Percentiles rank a stretch among this genome's conserved stretches.
These are phyloP conservation scores for Telmatochromis sp. DNA, from an alignment of 2,113 vertebrate genomes.

Conservation along the genomic window DNA sequence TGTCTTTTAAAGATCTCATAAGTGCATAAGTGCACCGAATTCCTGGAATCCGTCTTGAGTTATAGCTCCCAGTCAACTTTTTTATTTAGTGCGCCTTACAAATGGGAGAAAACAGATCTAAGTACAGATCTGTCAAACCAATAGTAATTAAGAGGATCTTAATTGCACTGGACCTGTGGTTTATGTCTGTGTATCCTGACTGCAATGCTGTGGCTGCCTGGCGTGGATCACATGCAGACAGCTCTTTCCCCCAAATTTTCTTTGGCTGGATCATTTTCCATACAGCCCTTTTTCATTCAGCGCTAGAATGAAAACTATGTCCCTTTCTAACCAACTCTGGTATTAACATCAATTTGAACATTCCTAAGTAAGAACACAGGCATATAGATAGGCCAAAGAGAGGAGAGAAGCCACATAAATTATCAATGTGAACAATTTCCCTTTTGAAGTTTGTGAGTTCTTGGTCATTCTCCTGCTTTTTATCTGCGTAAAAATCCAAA, in stretches of 20 bases:
- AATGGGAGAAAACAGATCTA: conserved; percentile 16
- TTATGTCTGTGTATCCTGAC: conserved; percentile 21
- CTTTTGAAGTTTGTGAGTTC: conserved; percentile 74
- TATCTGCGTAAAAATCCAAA: conserved; percentile 71
- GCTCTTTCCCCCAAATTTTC: conserved; percentile 32
- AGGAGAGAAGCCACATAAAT: background rate
- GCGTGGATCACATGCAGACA: conserved; percentile 11
- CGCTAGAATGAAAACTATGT: conserved; percentile 56
- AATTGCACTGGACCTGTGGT: conserved; percentile 33
- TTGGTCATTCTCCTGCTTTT: conserved; percentile 23
- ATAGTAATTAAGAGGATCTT: conserved; percentile 28
- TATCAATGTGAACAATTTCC: conserved; percentile 6
- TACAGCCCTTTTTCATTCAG: conserved; percentile 38
- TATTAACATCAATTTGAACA: conserved; percentile 64
- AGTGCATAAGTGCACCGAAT: background rate
- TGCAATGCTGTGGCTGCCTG: background rate
- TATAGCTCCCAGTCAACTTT: background rate
- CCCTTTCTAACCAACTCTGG: conserved; percentile 58
- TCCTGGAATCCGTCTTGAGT: background rate
- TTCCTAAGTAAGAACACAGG: conserved; percentile 51
- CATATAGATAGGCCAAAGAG: background rate
- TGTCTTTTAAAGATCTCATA: background rate
- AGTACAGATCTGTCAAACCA: conserved; percentile 15
- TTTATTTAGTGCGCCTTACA: background rate
- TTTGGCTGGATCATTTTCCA: conserved; percentile 60